Conservation (phyloP, 2,888 invertebrate genomes). For the Nineta flava region DNA sequence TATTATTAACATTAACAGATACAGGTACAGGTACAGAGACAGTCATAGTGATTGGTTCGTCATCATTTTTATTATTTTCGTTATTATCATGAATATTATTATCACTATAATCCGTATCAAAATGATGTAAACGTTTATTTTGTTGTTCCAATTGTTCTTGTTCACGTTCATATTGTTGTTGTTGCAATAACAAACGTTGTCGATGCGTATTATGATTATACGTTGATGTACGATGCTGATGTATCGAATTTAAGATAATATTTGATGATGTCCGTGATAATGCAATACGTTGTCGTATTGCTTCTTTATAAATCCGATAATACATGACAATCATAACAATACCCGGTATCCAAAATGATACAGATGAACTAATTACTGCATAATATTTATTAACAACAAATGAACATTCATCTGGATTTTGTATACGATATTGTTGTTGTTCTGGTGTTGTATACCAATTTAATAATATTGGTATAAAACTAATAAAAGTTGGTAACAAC, state of each 20-base stretch:
- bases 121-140: too few species aligned
- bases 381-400: constrained; percentile 79
- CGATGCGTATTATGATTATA: constrained; percentile 42
- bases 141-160: too few species aligned
- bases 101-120: too few species aligned
- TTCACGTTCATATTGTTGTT: too few species aligned
- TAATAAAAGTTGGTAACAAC: constrained; percentile 81
- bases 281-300: constrained; percentile 66
- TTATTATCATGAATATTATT: too few species aligned
- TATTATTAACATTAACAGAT: constrained; percentile 36
- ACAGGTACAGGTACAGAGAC: constrained; percentile 21
- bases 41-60: constrained; percentile 24
- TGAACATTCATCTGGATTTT: constrained; percentile 59
- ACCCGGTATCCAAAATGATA: constrained; percentile 88
- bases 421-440: constrained; percentile 34
- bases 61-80: constrained; percentile 6
- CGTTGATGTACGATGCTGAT: constrained; percentile 63
- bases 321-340: constrained; percentile 87
- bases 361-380: constrained; percentile 74
- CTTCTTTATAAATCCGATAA: constrained; percentile 68
- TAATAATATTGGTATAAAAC: constrained; percentile 87
- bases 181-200: constrained; percentile 10
- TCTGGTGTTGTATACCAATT: constrained; percentile 60
- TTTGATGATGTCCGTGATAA: constrained; percentile 74
- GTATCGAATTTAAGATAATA: constrained; percentile 69